These are phyloP conservation scores for Lota lota DNA, from an alignment of 2,113 vertebrate genomes.

Conservation along the genomic window DNA sequence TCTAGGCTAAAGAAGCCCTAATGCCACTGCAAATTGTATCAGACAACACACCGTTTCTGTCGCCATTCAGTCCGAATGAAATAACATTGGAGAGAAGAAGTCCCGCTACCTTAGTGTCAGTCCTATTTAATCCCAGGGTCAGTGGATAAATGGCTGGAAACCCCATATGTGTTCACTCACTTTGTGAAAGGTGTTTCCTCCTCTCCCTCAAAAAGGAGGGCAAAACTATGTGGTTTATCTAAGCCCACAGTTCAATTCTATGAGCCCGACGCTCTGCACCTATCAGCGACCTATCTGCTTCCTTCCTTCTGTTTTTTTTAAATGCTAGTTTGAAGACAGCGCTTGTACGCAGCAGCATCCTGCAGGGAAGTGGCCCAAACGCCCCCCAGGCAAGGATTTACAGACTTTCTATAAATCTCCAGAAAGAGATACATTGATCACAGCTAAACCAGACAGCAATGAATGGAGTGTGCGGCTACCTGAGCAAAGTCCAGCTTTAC, in stretches of 20 bases:
- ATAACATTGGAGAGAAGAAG: background rate
- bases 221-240: conserved; percentile 51
- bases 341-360: conserved; percentile 38
- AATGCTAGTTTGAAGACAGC: conserved; percentile 35
- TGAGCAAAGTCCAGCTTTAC: conserved; percentile 41
- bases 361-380: conserved; percentile 55
- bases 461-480: conserved; percentile 53
- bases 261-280: conserved; percentile 49
- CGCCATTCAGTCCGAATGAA: background rate
- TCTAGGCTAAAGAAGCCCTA: conserved; percentile 23
- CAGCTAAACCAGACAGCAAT: conserved; percentile 42
- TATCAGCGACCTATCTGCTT: conserved; percentile 22
- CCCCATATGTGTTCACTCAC: conserved; percentile 33
- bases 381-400: conserved; percentile 60
- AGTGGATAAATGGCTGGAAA: conserved; percentile 16
- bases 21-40: conserved; percentile 27
- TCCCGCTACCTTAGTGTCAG: background rate
- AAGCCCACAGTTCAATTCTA: conserved; percentile 47
- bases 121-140: conserved; percentile 40
- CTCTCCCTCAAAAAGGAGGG: conserved; percentile 38
- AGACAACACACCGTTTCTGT: background rate
- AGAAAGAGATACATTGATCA: conserved; percentile 55
- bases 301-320: conserved; percentile 30
- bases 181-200: conserved; percentile 41
- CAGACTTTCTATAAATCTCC: conserved; percentile 54